phyloP scores from a whole-genome alignment of 2,888 invertebrate genomes.

The Caenorhabditis imperialis region DNA sequence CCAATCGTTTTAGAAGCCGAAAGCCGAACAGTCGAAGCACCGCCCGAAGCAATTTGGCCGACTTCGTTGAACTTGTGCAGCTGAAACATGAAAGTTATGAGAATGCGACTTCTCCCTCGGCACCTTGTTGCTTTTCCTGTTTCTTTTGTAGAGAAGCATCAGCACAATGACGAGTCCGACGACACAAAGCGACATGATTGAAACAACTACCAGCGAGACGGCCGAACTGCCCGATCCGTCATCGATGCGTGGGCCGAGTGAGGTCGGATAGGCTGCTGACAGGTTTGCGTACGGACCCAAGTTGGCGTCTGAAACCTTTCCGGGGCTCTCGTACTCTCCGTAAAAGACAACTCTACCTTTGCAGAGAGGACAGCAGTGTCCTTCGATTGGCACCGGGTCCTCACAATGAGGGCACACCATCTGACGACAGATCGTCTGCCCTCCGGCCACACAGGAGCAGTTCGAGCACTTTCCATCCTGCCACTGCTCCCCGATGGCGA shows the following conservation, averaged over 20 bases:
- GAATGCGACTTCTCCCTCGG: neutral
- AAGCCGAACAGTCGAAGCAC: conserved; percentile 57
- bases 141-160: conserved; percentile 67
- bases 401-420: conserved; percentile 71
- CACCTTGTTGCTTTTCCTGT: conserved; percentile 58
- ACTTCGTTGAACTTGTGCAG: conserved; percentile 56
- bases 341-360: conserved; percentile 75
- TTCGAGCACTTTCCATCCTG: conserved; percentile 64
- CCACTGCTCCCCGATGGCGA: conserved; percentile 73
- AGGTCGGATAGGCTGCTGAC: conserved; percentile 26
- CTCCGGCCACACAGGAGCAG: conserved; percentile 72
- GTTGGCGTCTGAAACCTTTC: conserved; percentile 45
- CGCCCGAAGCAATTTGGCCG: conserved; percentile 49
- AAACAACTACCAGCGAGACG: conserved; percentile 32
- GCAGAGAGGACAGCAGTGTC: conserved; percentile 81
- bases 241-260: conserved; percentile 30
- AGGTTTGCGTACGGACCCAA: conserved; percentile 56
- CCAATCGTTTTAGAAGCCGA: conserved; percentile 63
- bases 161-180: conserved; percentile 59
- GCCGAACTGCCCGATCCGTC: conserved; percentile 15
- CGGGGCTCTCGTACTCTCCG: neutral
- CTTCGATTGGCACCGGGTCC: conserved; percentile 79
- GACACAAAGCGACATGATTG: conserved; percentile 51
- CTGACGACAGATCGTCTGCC: conserved; percentile 72
- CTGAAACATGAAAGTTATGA: conserved; percentile 12